These are phyloP conservation scores for Vulpes vulpes DNA, from an alignment of 2,113 vertebrate species.

Conservation along the genomic window DNA sequence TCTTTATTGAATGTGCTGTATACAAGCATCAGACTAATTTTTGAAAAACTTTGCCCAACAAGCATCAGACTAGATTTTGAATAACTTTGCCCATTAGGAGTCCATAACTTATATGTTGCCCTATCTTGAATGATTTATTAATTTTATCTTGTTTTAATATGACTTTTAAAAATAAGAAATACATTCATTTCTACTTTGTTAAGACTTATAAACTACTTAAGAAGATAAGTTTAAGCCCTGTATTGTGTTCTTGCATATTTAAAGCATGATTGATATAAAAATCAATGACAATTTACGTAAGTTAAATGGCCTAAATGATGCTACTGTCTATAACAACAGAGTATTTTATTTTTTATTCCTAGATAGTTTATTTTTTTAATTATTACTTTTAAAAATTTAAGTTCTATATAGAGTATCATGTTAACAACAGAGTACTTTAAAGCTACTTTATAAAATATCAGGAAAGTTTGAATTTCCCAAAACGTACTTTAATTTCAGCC, in stretches of 20 bases:
- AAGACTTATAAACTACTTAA: constrained; percentile 40
- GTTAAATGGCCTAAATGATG: neutral
- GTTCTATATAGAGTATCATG: neutral
- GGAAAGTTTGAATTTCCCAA: neutral
- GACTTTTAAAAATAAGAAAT: neutral
- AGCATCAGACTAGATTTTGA: neutral
- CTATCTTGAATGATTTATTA: constrained; percentile 7
- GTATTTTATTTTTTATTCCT: neutral
- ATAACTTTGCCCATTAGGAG: neutral
- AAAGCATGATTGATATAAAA: neutral
- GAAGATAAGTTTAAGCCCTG: neutral
- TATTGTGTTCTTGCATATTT: neutral
- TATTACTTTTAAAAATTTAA: too few species aligned
- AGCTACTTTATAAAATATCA: constrained; percentile 16
- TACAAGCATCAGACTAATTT: neutral
- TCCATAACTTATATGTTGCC: neutral
- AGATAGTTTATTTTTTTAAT: too few species aligned
- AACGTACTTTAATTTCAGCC: constrained; percentile 11
- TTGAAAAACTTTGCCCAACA: neutral
- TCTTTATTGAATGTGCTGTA: constrained; percentile 15
- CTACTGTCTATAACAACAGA: neutral
- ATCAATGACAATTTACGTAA: neutral
- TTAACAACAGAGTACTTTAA: constrained; percentile 7
- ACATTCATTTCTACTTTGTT: constrained; percentile 1
- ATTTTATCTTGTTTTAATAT: constrained; percentile 27